Base-by-base conservation (phyloP, 2,113 vertebrate genomes). In the Nettapus auritus region DNA sequence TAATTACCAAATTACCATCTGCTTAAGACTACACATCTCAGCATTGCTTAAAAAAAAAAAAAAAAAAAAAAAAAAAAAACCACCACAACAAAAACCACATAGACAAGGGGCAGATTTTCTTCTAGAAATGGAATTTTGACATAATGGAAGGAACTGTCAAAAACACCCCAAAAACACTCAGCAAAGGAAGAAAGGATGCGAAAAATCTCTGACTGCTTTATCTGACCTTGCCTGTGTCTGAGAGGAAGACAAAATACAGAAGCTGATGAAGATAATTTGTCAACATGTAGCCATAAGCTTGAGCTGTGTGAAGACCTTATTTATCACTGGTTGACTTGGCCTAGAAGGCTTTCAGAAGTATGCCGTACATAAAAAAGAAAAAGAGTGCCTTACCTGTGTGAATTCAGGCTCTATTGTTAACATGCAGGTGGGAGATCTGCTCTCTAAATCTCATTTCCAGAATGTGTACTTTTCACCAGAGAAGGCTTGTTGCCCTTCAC, bases 221-320 rank as follows among this genome's bases (percentile, higher is more conserved):
- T 77, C 52, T 52, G 80, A 95, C 86, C 78, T 92, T 93, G 77
- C 44, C 48, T 78, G 31, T 64, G n/a, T 48, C 89, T 69, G 34
- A 97, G 56, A 64, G 87, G 67, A 93, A 95, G 60, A 64, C 44
- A 94, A 94, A 91, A 55, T 21, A 63, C 2, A 78, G 50, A 95
- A 85, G 66, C 38, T 91, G 80, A 94, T 92, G 9, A 88, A 56
- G 48, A 82, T 34, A 62, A 87, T 88, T 94, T 93, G 83, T 94
- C 95, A 96, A n/a, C 77, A 91, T 8, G 40, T 20, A 97, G 90
- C 69, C 78, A 73, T 52, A 81, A 94, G 63, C 59, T 15, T 44
- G 40, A 94, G 52, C 33, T 75, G 52, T 26, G 16, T 44, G 53
- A 94, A 92, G 60, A 90, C 31, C 78, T 92, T 60, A 78, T 86